Base-by-base conservation (phyloP, 1,140 invertebrate species). In the Telenomus remus region DNA sequence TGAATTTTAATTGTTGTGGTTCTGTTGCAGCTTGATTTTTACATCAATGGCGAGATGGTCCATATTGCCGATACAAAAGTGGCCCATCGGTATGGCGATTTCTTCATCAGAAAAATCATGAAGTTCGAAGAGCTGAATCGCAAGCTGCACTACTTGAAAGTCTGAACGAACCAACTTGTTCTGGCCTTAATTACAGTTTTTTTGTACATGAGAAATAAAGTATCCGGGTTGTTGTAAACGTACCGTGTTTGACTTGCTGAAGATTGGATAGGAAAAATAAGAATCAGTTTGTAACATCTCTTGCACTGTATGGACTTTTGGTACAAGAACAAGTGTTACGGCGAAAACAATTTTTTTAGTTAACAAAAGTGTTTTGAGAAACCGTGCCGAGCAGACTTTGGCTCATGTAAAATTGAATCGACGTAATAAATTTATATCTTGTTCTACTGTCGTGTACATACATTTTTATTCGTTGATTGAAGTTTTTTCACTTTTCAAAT, bases 61-160 rank as follows among this genome's bases (percentile, higher is more conserved):
- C 97, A 99, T 85, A 99, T 99, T 85, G 98, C 98, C 10, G 98
- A 99, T 82, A 99, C 98, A 0, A 99, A 99, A 88, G 97, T 99
- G 34, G 97, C 97, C 0, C 94, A 98, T 85, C 92, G 97, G 61
- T 99, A 99, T 87, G 98, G 98, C 42, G 98, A 99, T 84, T 99
- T 98, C 89, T 99, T 99, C 88, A 98, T 99, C 80, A 92, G 97
- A 42, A 98, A 99, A 87, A 98, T 99, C 74, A 90, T 98, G 48
- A 99, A 99, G 84, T 98, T 99, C 87, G 97, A 98, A 87, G 98
- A 99, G 88, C 91, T 99, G 11, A 96, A 96, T 86, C 91, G 94
- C 56, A 94, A 94, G 82, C 86, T 96, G 8, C 92, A 94, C 83
- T 90, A 92, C 81, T 90, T 94, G 68, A 95, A 95, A 86, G 92